Base-by-base conservation (phyloP, 2,113 vertebrate species). In the Catharus bicknelli region DNA sequence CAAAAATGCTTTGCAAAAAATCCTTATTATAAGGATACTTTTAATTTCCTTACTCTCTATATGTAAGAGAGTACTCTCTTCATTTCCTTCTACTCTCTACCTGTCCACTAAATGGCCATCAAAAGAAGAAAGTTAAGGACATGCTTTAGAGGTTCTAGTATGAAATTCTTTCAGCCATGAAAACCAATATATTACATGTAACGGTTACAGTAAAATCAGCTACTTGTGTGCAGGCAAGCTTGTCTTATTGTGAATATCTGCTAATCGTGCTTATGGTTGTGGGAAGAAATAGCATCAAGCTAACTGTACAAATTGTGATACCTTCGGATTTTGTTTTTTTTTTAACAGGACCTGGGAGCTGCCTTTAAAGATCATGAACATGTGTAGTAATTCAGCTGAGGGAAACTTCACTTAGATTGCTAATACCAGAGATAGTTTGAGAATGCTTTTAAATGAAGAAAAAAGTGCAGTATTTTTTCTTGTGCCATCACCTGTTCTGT, bases 401-500 rank as follows among this genome's bases (percentile, higher is more conserved):
- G 74, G 89, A 72, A 95, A 90, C 62, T 32, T 63, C 86, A 36
- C 63, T 95, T 88, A 95, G 76, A 2, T 67, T 95, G 34, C 17
- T 97, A 66, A 95, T 98, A 57, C 22, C 82, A 17, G 54, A 79
- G 7, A 72, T 68, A 15, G 83, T 97, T 68, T 59, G 36, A 22
- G 81, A 96, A 84, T 86, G 90, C 20, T 70, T 58, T 47, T 68
- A 83, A 13, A 92, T 97, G 76, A 88, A 93, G 43, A 89, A 86
- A n/a, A 93, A 96, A 54, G 34, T 86, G 45, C 55, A 82, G 2
- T 97, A 94, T 67, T 22, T 97, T 73, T 87, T 98, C 48, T 88
- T 97, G 5, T 97, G 97, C 45, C 94, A 94, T 23, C 94, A 97
- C 23, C 89, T 97, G 40, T 34, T 97, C 17, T 97, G 92, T 67